phyloP scores from a whole-genome alignment of 1,140 invertebrate genomes.

The Cydia amplana region DNA sequence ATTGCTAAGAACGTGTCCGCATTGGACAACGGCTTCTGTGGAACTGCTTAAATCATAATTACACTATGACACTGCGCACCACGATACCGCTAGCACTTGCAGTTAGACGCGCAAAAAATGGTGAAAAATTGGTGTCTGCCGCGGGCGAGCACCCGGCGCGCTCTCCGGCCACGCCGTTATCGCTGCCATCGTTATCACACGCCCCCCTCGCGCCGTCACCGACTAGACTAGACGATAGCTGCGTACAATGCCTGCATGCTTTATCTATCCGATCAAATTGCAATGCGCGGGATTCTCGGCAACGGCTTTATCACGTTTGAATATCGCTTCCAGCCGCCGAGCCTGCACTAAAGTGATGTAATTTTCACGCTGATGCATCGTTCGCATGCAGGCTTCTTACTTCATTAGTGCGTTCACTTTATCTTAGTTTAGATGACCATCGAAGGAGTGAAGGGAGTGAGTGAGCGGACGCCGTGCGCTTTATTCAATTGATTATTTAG shows the following conservation, averaged over 20 bases:
- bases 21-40: not conserved
- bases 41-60: constrained; percentile 10
- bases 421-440: constrained; percentile 20
- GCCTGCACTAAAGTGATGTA: constrained; percentile 22
- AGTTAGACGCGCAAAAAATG: constrained; percentile 36
- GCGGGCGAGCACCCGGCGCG: constrained; percentile 37
- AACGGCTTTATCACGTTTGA: constrained; percentile 21
- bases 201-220: constrained; percentile 25
- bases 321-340: constrained; percentile 15
- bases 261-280: constrained; percentile 30
- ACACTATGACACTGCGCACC: constrained; percentile 26
- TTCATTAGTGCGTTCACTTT: constrained; percentile 14
- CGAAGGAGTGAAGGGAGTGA: constrained; percentile 6
- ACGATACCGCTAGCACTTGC: constrained; percentile 37
- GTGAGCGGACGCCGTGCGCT: not conserved
- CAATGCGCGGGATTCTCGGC: constrained; percentile 26
- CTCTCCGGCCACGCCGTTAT: constrained; percentile 58
- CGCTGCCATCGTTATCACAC: constrained; percentile 63
- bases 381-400: constrained; percentile 15
- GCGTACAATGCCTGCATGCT: constrained; percentile 29
- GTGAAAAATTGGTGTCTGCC: constrained; percentile 34
- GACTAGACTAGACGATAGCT: constrained; percentile 27
- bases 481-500: not conserved
- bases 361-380: constrained; percentile 20
- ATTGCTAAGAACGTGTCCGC: not conserved